Percentiles rank a stretch among this genome's conserved stretches.
phyloP scores from a whole-genome alignment of 53 echinoderm and acorn worm species.

The Arbacia lixula region DNA sequence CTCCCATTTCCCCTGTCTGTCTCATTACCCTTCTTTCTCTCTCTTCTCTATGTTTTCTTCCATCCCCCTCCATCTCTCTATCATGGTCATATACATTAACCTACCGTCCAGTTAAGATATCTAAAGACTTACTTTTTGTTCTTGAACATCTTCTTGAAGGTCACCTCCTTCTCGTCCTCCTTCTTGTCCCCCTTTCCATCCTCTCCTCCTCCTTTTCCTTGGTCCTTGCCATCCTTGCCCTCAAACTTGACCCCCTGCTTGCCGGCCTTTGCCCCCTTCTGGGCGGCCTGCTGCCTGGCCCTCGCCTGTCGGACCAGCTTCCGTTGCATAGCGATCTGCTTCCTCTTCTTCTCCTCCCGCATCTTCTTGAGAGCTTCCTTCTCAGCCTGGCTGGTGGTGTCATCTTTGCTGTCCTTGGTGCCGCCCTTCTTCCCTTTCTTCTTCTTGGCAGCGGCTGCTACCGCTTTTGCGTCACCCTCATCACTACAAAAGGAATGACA shows the following conservation, averaged over 20 bases:
- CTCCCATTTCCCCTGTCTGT: no score
- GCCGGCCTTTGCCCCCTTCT: slow-evolving; percentile 62
- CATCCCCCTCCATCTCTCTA: no score
- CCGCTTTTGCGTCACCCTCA: no score
- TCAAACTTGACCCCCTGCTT: slow-evolving; percentile 79
- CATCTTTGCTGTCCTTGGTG: slow-evolving; percentile 38
- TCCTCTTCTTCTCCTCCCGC: slow-evolving; percentile 77
- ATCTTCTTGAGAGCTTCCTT: slow-evolving; percentile 71
- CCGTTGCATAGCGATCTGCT: slow-evolving; percentile 84
- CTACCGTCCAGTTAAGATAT: no score
- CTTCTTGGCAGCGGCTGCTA: background rate
- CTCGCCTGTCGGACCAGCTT: slow-evolving; percentile 77
- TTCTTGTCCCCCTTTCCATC: slow-evolving; percentile 42
- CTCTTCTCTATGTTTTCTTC: no score
- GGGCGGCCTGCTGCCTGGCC: slow-evolving; percentile 60
- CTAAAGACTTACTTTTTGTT: slow-evolving; percentile 97
- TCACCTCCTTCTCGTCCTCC: slow-evolving; percentile 64
- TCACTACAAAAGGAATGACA: no score
- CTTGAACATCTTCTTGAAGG: slow-evolving; percentile 87
- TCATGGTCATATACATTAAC: no score
- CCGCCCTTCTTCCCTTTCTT: slow-evolving; percentile 51
- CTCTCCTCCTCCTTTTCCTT: slow-evolving; percentile 38
- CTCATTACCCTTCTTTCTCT: no score
- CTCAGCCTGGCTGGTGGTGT: slow-evolving; percentile 49
- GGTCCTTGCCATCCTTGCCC: slow-evolving; percentile 60